Percentiles rank a stretch among this genome's conserved stretches.
These are phyloP conservation scores for Podarcis siculus DNA, from an alignment of 2,797 vertebrate species.

Conservation along the genomic window DNA sequence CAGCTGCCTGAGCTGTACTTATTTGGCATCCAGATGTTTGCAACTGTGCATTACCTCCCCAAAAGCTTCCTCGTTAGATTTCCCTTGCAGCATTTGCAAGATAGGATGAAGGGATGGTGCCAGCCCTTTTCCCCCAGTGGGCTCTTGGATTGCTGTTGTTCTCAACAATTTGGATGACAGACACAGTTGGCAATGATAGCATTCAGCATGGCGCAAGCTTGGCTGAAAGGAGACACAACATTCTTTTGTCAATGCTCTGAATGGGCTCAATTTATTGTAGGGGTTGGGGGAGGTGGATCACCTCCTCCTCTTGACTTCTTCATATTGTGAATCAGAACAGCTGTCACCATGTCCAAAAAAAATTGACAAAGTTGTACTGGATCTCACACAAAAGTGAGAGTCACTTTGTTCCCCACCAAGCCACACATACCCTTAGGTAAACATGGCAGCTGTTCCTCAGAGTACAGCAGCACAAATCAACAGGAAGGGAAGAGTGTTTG, in stretches of 20 bases:
- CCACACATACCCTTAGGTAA: not conserved
- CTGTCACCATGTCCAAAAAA: not conserved
- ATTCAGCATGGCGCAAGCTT: slow-evolving; percentile 6
- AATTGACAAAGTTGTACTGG: not conserved
- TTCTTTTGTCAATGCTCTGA: not conserved
- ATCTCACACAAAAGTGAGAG: not conserved
- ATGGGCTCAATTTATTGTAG: not conserved
- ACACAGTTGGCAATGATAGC: not conserved
- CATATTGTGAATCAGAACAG: not conserved
- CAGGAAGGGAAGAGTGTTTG: not conserved
- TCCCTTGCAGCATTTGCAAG: slow-evolving; percentile 17
- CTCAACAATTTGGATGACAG: slow-evolving; percentile 10
- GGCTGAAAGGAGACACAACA: not conserved
- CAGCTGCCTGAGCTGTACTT: slow-evolving; percentile 30
- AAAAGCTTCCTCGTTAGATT: slow-evolving; percentile 22
- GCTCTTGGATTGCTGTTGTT: slow-evolving; percentile 10
- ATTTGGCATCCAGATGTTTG: slow-evolving; percentile 23
- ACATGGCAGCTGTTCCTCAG: not conserved
- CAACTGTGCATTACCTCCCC: slow-evolving; percentile 1
- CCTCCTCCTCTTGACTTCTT: not conserved
- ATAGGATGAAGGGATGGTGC: not conserved
- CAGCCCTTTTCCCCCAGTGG: not conserved
- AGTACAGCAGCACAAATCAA: not conserved
- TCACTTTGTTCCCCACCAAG: not conserved
- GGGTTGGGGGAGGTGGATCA: not conserved